A percentile compares a stretch with the other conserved stretches of the same genome.
These are phyloP conservation scores for Esperia sulphurella DNA, from an alignment of 2,888 invertebrate species.

Conservation along the genomic window DNA sequence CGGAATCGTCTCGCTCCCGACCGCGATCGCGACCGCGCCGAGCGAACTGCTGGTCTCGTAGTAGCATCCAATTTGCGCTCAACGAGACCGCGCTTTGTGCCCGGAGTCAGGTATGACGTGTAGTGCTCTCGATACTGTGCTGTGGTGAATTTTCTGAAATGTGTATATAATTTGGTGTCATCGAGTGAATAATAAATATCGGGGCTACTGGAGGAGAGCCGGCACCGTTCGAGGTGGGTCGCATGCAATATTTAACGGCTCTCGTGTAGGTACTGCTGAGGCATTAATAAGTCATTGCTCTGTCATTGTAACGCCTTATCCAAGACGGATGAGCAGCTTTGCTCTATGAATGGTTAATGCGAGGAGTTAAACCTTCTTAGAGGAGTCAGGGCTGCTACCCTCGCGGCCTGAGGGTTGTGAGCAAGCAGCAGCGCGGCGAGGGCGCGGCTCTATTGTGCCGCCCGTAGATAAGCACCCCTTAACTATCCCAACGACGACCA, in stretches of 20 bases:
- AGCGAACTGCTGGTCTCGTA: slow-evolving; percentile 5
- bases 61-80: slow-evolving; percentile 10
- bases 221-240: slow-evolving; percentile 57
- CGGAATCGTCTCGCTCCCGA: not conserved
- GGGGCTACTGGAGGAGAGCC: slow-evolving; percentile 43
- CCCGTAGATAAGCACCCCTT: too few species aligned
- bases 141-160: slow-evolving; percentile 28
- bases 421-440: too few species aligned
- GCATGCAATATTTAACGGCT: slow-evolving; percentile 30
- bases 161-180: slow-evolving; percentile 32
- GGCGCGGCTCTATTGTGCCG: too few species aligned
- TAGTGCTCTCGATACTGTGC: slow-evolving; percentile 30
- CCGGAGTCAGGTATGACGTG: slow-evolving; percentile 30
- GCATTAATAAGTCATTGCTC: slow-evolving; percentile 8
- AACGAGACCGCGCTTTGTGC: slow-evolving; percentile 13
- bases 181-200: slow-evolving; percentile 42
- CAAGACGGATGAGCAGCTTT: slow-evolving; percentile 15
- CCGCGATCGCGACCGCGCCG: slow-evolving; percentile 2
- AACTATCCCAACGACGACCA: too few species aligned
- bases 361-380: not conserved
- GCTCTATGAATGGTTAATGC: slow-evolving; percentile 25
- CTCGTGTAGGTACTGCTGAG: not conserved
- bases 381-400: not conserved
- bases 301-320: slow-evolving; percentile 24
- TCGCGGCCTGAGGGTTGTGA: too few species aligned